Evolutionary conservation across 2,797 vertebrate species (phyloP).

Genomic region (Periophthalmus magnuspinnatus): DNA sequence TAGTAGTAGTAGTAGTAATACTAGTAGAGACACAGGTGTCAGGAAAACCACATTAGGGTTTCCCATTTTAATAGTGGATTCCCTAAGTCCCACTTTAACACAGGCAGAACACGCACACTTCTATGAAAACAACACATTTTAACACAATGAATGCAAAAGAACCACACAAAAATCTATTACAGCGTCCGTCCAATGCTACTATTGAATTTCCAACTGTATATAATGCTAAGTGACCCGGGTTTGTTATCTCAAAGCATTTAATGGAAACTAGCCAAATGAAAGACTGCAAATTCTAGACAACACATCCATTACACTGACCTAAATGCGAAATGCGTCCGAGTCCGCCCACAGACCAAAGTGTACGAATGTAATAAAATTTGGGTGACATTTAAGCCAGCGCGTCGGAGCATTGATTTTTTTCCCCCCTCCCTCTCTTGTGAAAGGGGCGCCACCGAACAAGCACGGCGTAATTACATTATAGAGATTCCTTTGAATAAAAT

Average conservation of each 20-base stretch:
- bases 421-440: not conserved
- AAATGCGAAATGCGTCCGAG: constrained; percentile 6
- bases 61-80: no score
- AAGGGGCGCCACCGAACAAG: constrained; percentile 8
- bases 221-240: not conserved
- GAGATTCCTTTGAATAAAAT: constrained; percentile 25
- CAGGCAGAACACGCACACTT: not conserved
- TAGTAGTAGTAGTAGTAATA: no score
- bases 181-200: not conserved
- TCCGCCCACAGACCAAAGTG: constrained; percentile 10
- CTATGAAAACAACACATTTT: not conserved
- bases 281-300: constrained; percentile 1
- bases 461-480: constrained; percentile 26
- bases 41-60: no score
- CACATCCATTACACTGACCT: constrained; percentile 15
- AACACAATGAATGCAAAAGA: constrained; percentile 3
- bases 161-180: not conserved
- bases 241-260: constrained; percentile 6
- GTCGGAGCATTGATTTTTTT: constrained; percentile 35
- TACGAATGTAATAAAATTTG: constrained; percentile 29
- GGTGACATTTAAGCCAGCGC: constrained; percentile 35
- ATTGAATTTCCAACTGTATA: constrained; percentile 4
- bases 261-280: constrained; percentile 9
- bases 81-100: not conserved
- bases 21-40: no score